Evolutionary conservation across 2,113 vertebrate species (phyloP).

Genomic region (Pelusios castaneus): DNA sequence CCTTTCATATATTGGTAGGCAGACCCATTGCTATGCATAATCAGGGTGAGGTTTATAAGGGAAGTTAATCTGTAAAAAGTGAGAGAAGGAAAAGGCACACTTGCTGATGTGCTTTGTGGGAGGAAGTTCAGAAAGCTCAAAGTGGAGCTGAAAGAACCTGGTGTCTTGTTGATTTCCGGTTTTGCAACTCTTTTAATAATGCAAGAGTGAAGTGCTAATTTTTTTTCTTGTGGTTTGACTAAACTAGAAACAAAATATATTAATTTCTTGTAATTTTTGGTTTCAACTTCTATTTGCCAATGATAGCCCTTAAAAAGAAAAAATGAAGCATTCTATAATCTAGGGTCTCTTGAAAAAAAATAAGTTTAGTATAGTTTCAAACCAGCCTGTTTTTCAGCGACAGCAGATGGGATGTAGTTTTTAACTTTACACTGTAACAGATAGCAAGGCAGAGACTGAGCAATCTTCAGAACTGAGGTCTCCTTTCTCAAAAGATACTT

Average conservation of each 20-base stretch:
- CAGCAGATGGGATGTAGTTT: background rate
- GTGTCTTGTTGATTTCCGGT: constrained; percentile 27
- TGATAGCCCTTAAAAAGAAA: background rate
- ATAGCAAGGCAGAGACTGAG: background rate
- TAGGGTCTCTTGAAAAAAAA: too few species aligned
- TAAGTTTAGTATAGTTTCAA: background rate
- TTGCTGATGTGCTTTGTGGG: constrained; percentile 51
- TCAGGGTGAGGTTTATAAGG: background rate
- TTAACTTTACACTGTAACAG: background rate
- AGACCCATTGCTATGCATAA: constrained; percentile 7
- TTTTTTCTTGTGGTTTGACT: background rate
- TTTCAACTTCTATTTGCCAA: background rate
- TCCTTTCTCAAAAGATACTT: fast-evolving
- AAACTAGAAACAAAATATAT: background rate
- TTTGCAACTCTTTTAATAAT: background rate
- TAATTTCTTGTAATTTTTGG: background rate
- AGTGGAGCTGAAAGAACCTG: background rate
- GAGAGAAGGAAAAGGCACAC: background rate
- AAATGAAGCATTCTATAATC: background rate
- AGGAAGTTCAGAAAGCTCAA: constrained; percentile 50
- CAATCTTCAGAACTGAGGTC: fast-evolving
- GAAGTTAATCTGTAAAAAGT: constrained; percentile 18
- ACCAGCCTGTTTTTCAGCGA: background rate
- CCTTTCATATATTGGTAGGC: background rate
- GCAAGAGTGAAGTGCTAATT: background rate